phyloP scores from a whole-genome alignment of 2,797 vertebrate genomes.

The Sparidentex hasta region DNA sequence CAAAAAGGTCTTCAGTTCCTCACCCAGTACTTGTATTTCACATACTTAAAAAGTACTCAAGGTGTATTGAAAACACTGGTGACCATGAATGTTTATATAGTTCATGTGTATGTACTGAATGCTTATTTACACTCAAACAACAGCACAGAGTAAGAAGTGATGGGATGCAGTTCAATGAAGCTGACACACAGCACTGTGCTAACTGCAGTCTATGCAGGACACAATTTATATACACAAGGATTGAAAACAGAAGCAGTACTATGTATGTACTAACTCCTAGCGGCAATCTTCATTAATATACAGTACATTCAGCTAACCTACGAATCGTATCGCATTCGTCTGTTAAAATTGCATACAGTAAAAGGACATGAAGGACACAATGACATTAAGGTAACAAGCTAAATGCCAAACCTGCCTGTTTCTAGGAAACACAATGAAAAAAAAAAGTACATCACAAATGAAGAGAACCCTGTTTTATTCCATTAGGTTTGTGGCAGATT shows the following conservation, averaged over 20 bases:
- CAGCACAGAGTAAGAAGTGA: slow-evolving; percentile 39
- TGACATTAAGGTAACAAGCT: slow-evolving; percentile 30
- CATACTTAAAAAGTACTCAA: slow-evolving; percentile 46
- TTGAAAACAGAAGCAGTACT: slow-evolving; percentile 15
- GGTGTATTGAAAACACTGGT: slow-evolving; percentile 45
- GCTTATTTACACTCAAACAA: slow-evolving; percentile 39
- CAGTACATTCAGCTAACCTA: slow-evolving; percentile 77
- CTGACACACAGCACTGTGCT: slow-evolving; percentile 31
- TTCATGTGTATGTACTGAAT: slow-evolving; percentile 48
- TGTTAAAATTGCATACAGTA: slow-evolving; percentile 63
- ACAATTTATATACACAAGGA: slow-evolving; percentile 33
- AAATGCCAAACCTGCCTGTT: slow-evolving; percentile 36
- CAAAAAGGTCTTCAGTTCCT: slow-evolving; percentile 41
- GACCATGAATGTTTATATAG: slow-evolving; percentile 24
- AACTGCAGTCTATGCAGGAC: slow-evolving; percentile 42
- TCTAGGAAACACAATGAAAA: slow-evolving; percentile 3
- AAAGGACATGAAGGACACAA: slow-evolving; percentile 23
- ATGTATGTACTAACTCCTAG: slow-evolving; percentile 25
- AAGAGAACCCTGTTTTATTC: slow-evolving; percentile 67
- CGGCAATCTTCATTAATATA: slow-evolving; percentile 58
- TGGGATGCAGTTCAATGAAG: slow-evolving; percentile 38
- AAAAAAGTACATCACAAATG: slow-evolving; percentile 10
- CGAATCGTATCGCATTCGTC: slow-evolving; percentile 59
- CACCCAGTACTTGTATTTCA: slow-evolving; percentile 56
- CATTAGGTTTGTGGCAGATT: slow-evolving; percentile 53